Base-by-base conservation (phyloP, 92 coral and sea anemone species). In the Epizoanthus fatuus region DNA sequence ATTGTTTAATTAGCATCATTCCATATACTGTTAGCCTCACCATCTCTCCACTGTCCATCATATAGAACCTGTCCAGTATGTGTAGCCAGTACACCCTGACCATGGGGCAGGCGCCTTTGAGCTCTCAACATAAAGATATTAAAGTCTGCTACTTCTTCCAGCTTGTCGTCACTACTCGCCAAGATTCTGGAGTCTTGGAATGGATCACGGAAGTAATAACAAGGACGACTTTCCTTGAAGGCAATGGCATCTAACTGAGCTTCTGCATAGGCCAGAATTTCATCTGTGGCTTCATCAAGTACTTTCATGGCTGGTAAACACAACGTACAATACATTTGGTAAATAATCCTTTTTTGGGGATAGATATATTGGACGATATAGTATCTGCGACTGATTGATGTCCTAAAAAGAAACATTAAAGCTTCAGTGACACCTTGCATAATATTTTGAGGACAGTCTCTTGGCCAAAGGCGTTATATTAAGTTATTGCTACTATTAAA, bases 31-130 rank as follows among this genome's bases (percentile, higher is more conserved):
- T 29, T 29, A 29, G 20, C 7, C 90, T 70, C 63, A 90, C 96
- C 96, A 69, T 68, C 69, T 47, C 75, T 79, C 96, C 94, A 93
- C 51, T 87, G 81, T 73, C 96, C 96, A 4, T 80, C 79, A 70
- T 90, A 93, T 16, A 93, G 63, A 44, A 87, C 65, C 60, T 87
- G 65, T 29, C 88, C 90, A 2, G 80, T 52, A 38, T 64, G 70
- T 44, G 81, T 84, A 35, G 58, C 72, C 4, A 93, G 92, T 14
- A 51, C 81, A 1, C 96, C 96, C 35, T 62, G 51, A 1, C 96
- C 96, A 67, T 93, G 84, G 7, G 96, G 96, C 4, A 71, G n/a
- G 42, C 15, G 69, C 39, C 12, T 80, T 37, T 71, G 76, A 19
- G 59, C 0, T n/a, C 59, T 22, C 54, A n/a, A 12, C 4, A 57